phyloP scores from a whole-genome alignment of 2,113 vertebrate species.

The Aptenodytes forsteri region DNA sequence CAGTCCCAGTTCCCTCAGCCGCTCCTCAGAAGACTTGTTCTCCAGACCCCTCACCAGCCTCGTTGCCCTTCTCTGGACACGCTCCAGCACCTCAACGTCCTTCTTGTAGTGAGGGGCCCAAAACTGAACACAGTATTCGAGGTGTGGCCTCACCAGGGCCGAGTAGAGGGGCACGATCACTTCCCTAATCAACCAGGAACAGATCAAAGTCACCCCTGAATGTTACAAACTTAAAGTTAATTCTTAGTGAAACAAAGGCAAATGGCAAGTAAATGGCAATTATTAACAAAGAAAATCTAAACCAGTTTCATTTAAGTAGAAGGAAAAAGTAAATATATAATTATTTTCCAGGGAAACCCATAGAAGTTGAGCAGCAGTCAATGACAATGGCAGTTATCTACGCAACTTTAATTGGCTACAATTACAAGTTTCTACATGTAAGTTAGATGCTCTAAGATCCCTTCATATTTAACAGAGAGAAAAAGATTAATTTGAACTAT shows the following conservation, averaged over 20 bases:
- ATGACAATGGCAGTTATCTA: neutral
- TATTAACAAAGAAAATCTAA: neutral
- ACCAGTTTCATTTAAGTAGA: neutral
- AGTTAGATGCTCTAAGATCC: neutral
- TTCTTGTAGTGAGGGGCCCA: no score
- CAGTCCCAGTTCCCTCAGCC: no score
- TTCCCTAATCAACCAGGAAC: neutral
- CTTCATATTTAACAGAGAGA: neutral
- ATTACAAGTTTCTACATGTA: neutral
- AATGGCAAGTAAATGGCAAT: neutral
- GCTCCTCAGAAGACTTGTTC: no score
- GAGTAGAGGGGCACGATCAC: no score
- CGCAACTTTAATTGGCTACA: neutral
- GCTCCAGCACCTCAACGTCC: no score
- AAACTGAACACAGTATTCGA: no score
- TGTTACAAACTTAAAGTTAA: neutral
- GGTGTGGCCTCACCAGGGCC: no score
- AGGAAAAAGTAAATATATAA: neutral
- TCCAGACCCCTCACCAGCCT: no score
- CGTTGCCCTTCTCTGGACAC: no score
- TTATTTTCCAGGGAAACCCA: neutral
- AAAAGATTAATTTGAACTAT: neutral
- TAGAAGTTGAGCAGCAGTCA: neutral
- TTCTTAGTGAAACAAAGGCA: neutral
- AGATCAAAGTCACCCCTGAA: neutral